Conservation (phyloP, 2,888 invertebrate species). For the Seladonia tumulorum region DNA sequence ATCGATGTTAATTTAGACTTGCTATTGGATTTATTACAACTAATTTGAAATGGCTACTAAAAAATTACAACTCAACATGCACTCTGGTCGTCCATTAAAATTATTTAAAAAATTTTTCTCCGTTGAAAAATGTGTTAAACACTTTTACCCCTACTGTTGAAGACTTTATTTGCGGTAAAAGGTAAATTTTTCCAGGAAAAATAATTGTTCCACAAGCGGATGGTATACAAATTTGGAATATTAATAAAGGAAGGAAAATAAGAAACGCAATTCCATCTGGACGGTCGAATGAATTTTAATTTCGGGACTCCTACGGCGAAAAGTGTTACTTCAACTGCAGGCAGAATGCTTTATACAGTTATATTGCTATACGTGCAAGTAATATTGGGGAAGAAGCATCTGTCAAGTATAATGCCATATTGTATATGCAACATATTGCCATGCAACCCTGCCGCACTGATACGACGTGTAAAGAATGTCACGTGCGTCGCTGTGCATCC, state of each 20-base stretch:
- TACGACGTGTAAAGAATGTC: constrained; percentile 23
- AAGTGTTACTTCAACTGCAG: background rate
- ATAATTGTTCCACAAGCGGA: background rate
- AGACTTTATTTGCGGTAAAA: background rate
- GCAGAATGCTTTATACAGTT: background rate
- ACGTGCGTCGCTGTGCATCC: background rate
- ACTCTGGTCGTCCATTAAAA: background rate
- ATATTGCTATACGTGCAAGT: constrained; percentile 14
- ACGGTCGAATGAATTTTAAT: background rate
- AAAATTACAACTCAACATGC: background rate
- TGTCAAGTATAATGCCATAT: constrained; percentile 15
- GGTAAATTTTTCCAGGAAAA: background rate
- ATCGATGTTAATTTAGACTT: too few species aligned
- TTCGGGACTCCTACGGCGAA: background rate
- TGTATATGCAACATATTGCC: constrained; percentile 24
- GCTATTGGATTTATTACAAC: too few species aligned
- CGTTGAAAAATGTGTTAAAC: background rate
- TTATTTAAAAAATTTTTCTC: background rate
- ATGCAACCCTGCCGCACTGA: constrained; percentile 25
- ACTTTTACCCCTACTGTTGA: background rate
- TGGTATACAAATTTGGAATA: background rate
- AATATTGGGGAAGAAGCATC: constrained; percentile 17
- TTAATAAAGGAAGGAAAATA: background rate
- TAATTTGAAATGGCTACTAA: background rate
- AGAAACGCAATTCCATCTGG: constrained; percentile 4